A percentile compares a stretch with the other conserved stretches of the same genome.
Conservation (phyloP, 2,113 vertebrate genomes). For the Gnathonemus longibarbis region DNA sequence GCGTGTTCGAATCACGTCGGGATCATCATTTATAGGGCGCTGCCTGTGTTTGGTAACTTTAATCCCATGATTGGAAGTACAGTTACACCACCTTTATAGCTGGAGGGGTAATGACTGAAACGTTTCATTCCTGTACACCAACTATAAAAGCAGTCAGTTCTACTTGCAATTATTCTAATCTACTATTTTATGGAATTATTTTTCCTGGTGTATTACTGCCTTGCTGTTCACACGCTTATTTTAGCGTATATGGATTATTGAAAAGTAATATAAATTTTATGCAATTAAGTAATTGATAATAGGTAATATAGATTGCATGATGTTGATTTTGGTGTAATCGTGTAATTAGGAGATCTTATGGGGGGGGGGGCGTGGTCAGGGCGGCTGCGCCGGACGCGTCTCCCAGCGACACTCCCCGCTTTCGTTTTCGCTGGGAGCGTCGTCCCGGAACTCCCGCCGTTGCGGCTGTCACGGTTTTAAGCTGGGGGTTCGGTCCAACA, state of each 20-base stretch:
- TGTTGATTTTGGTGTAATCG: background rate
- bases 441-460: slow-evolving; percentile 56
- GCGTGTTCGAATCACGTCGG: background rate
- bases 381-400: background rate
- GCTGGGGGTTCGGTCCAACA: slow-evolving; percentile 67
- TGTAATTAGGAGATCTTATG: background rate
- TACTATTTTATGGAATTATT: background rate
- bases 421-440: slow-evolving; percentile 28
- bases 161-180: background rate
- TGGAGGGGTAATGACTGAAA: background rate
- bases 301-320: background rate
- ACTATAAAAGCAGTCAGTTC: background rate
- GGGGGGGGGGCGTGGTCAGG: background rate
- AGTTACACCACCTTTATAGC: background rate
- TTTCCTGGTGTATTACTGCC: background rate
- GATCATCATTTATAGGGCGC: background rate
- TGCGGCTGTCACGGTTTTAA: slow-evolving; percentile 53
- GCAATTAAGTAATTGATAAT: background rate
- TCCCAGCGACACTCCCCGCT: slow-evolving; percentile 39
- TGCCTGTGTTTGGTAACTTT: background rate
- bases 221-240: background rate
- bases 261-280: background rate
- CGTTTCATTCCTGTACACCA: background rate
- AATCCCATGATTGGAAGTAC: background rate
- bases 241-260: background rate